Conservation (phyloP, 2,888 invertebrate genomes). For the Marasmarcha lunaedactyla region DNA sequence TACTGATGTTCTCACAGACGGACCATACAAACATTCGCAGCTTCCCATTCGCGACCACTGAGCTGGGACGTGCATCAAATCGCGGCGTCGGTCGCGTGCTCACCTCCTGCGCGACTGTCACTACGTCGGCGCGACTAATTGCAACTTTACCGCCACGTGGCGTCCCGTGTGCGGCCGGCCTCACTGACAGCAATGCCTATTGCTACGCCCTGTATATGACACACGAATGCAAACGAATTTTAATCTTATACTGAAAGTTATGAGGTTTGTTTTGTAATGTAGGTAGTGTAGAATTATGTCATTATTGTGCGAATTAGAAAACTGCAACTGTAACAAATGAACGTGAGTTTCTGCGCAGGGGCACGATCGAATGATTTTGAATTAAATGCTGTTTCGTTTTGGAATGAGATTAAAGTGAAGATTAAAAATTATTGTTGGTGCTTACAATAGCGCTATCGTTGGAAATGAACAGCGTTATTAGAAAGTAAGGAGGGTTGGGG, state of each 20-base stretch:
- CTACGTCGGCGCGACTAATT: conserved; percentile 55
- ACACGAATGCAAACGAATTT: conserved; percentile 3
- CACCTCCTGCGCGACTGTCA: conserved; percentile 21
- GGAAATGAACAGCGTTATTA: background rate
- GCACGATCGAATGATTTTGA: conserved; percentile 31
- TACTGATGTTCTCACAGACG: conserved; percentile 18
- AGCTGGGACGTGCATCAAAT: conserved; percentile 24
- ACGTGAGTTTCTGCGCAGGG: conserved; percentile 46
- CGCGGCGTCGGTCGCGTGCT: conserved; percentile 27
- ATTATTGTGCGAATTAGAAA: conserved; percentile 13
- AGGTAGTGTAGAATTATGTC: background rate
- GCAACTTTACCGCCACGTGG: conserved; percentile 49
- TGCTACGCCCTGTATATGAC: background rate
- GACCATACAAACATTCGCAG: conserved; percentile 43
- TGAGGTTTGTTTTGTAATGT: background rate
- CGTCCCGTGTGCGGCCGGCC: conserved; percentile 25
- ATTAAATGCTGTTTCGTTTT: conserved; percentile 25
- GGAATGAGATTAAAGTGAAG: conserved; percentile 24
- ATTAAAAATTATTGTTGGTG: conserved; percentile 2
- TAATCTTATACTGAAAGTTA: background rate
- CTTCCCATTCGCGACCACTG: conserved; percentile 38
- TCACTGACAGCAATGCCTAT: conserved; percentile 5
- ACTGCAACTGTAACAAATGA: conserved; percentile 54
- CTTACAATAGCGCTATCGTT: background rate
- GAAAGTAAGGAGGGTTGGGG: background rate